Percentiles rank a stretch among this genome's conserved stretches.
Conservation (phyloP, 2,888 invertebrate genomes). For the Drosophila engyochracea region DNA sequence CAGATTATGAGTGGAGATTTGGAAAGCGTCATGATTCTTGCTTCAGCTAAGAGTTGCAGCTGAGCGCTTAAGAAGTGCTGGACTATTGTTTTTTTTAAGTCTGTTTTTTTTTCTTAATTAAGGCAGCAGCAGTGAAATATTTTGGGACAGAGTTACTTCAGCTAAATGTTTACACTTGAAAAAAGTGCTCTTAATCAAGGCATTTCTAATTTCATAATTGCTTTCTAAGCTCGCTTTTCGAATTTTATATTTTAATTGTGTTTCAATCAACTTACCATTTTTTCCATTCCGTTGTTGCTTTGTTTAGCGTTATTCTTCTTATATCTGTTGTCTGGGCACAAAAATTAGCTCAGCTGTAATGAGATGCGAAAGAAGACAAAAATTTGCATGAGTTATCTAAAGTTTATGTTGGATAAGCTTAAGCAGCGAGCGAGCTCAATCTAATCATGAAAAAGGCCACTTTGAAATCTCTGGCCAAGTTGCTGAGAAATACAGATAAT, state of each 20-base stretch:
- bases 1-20: conserved; percentile 36
- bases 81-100: background rate
- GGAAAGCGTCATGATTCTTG: background rate
- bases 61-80: background rate
- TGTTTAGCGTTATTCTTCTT: conserved; percentile 32
- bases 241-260: background rate
- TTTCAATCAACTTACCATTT: conserved; percentile 66
- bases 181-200: background rate
- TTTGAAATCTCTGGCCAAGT: conserved; percentile 11
- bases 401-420: conserved; percentile 34
- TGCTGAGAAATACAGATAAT: background rate
- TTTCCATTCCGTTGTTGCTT: conserved; percentile 70
- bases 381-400: conserved; percentile 43
- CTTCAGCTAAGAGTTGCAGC: background rate
- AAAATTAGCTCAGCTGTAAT: conserved; percentile 53
- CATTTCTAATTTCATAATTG: background rate
- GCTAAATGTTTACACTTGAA: background rate
- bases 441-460: conserved; percentile 21
- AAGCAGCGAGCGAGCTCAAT: conserved; percentile 5
- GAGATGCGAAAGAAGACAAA: conserved; percentile 45
- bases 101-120: conserved; percentile 25
- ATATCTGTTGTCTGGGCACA: conserved; percentile 14
- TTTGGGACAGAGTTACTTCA: background rate
- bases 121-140: background rate
- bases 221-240: background rate